These are phyloP conservation scores for Artibeus lituratus DNA, from an alignment of 2,797 vertebrate species.

Conservation along the genomic window DNA sequence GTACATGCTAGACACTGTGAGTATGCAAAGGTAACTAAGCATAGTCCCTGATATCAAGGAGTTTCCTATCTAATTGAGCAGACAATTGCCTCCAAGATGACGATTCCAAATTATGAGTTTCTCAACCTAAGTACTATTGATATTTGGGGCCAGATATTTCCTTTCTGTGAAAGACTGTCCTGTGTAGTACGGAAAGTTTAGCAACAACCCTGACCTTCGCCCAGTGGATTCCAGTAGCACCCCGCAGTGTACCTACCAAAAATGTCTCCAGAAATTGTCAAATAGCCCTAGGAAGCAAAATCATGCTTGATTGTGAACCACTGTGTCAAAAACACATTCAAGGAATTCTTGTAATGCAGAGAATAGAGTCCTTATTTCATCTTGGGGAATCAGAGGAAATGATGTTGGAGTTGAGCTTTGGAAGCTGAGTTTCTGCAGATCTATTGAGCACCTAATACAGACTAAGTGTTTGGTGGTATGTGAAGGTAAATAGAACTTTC, in stretches of 20 bases:
- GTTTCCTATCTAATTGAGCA: not conserved
- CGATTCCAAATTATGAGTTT: not conserved
- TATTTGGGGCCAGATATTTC: not conserved
- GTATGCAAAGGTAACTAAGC: not conserved
- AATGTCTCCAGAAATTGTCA: not conserved
- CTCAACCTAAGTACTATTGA: not conserved
- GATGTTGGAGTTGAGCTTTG: not conserved
- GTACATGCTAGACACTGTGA: not conserved
- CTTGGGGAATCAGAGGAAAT: not conserved
- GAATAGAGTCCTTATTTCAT: not conserved
- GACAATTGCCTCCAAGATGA: not conserved
- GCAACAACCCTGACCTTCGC: not conserved
- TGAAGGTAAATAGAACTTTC: not conserved
- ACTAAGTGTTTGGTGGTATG: not conserved
- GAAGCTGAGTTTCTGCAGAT: not conserved
- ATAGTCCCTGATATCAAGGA: not conserved
- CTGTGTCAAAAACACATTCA: not conserved
- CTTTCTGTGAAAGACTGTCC: not conserved
- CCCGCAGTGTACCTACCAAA: not conserved
- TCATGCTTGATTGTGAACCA: not conserved
- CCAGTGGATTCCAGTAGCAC: not conserved
- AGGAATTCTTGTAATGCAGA: not conserved
- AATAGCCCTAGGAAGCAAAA: not conserved
- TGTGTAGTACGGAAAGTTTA: not conserved
- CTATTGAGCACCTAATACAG: not conserved